These are phyloP conservation scores for Myiotriccus ornatus DNA, from an alignment of 2,797 vertebrate genomes.

Conservation along the genomic window DNA sequence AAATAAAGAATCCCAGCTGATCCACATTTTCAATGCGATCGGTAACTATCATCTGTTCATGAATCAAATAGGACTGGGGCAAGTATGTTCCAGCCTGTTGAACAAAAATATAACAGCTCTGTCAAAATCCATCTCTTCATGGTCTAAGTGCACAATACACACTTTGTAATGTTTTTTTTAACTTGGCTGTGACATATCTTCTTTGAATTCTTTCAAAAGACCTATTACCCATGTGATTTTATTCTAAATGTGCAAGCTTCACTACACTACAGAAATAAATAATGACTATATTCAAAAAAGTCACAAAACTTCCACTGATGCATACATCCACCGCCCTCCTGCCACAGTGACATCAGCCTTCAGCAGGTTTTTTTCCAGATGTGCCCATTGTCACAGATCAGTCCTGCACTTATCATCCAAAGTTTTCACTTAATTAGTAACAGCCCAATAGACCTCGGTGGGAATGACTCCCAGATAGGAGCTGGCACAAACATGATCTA, in stretches of 20 bases:
- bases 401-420: background rate
- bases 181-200: fast-evolving
- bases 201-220: background rate
- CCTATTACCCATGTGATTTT: background rate
- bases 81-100: constrained; percentile 92
- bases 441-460: background rate
- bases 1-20: constrained; percentile 90
- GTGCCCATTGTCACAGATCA: fast-evolving
- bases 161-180: background rate
- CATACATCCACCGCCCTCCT: fast-evolving
- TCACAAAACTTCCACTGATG: background rate
- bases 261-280: background rate
- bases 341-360: background rate
- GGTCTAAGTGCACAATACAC: background rate
- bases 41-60: constrained; percentile 95
- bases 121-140: background rate
- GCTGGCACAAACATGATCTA: background rate
- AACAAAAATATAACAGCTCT: background rate
- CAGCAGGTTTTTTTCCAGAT: background rate
- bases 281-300: background rate
- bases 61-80: constrained; percentile 94
- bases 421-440: background rate
- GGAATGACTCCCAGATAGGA: background rate
- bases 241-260: background rate
- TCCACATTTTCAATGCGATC: constrained; percentile 90